phyloP scores from a whole-genome alignment of 2,113 vertebrate genomes.

The Naja naja region DNA sequence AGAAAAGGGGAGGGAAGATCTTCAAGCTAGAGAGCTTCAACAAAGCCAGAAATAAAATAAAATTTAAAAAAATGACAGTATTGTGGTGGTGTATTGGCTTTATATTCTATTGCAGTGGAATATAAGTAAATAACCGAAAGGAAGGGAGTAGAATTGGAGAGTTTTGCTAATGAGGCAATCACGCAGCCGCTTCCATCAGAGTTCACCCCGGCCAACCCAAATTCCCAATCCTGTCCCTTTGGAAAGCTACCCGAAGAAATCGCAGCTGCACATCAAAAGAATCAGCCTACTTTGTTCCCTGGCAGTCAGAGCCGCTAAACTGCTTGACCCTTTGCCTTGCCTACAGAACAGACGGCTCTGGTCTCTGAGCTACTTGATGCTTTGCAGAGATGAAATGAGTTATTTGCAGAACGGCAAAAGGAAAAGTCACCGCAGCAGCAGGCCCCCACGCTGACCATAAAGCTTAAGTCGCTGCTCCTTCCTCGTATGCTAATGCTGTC shows the following conservation, averaged over 20 bases:
- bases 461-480: neutral
- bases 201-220: neutral
- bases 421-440: fast-evolving
- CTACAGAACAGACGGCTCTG: neutral
- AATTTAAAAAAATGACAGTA: neutral
- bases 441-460: fast-evolving
- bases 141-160: neutral
- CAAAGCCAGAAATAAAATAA: neutral
- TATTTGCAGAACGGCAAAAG: constrained; percentile 15
- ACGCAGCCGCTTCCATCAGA: neutral
- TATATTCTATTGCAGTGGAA: neutral
- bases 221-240: neutral
- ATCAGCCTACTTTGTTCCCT: neutral
- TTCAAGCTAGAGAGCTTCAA: neutral
- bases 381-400: constrained; percentile 29
- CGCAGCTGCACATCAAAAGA: neutral
- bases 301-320: neutral
- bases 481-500: constrained; percentile 12
- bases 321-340: neutral
- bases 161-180: neutral
- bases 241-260: neutral
- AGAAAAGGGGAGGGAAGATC: neutral
- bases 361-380: neutral
- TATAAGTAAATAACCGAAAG: neutral
- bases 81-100: neutral